A percentile compares a stretch with the other conserved stretches of the same genome.
These are phyloP conservation scores for Athalia cordata DNA, from an alignment of 2,888 invertebrate genomes.

Conservation along the genomic window DNA sequence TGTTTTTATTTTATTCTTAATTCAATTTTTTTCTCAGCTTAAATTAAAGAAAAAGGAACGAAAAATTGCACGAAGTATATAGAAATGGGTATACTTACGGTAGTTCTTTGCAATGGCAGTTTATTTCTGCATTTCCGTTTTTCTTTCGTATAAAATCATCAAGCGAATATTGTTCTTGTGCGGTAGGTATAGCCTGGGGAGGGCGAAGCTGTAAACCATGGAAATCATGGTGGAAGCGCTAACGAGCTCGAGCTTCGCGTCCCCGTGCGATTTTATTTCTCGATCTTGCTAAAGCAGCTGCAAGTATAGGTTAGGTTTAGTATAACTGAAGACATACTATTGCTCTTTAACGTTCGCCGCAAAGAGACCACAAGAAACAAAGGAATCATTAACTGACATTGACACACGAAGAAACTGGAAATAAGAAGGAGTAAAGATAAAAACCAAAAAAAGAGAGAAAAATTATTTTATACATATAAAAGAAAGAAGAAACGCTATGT, in stretches of 20 bases:
- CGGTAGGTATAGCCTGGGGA: not conserved
- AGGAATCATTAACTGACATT: slow-evolving; percentile 40
- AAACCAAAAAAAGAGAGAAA: not conserved
- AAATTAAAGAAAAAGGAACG: not conserved
- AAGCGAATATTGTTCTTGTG: not conserved
- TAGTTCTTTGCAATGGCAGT: not conserved
- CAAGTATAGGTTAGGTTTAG: too few species aligned
- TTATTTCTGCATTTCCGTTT: slow-evolving; percentile 16
- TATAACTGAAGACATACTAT: too few species aligned
- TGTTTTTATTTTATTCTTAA: too few species aligned
- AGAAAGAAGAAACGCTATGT: too few species aligned
- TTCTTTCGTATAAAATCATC: not conserved
- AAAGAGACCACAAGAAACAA: slow-evolving; percentile 18
- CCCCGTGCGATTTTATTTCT: too few species aligned
- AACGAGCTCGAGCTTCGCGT: slow-evolving; percentile 26
- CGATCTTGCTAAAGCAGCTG: too few species aligned
- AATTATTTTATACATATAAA: too few species aligned
- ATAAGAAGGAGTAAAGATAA: not conserved
- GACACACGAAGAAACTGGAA: slow-evolving; percentile 21
- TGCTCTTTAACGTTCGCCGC: slow-evolving; percentile 4
- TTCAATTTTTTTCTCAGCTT: too few species aligned
- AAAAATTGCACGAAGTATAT: not conserved
- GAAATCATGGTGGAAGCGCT: slow-evolving; percentile 21
- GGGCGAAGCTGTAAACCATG: not conserved
- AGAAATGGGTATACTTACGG: not conserved